Evolutionary conservation across 1,140 invertebrate genomes (phyloP).

Genomic region (Elysia chlorotica): DNA sequence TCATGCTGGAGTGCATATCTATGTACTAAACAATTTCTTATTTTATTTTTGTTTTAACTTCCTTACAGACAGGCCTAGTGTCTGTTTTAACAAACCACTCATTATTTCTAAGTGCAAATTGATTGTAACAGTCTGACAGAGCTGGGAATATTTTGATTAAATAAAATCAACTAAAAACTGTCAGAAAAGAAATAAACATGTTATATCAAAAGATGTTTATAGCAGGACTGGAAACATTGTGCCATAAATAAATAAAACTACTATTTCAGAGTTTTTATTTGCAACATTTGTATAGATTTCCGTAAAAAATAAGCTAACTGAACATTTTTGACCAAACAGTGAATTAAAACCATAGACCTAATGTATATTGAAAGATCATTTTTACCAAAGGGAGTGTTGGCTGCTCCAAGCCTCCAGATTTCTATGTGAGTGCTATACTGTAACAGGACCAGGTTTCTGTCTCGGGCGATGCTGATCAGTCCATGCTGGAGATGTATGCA

Average conservation of each 20-base stretch:
- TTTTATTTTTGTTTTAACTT: too few species aligned
- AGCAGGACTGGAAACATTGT: neutral
- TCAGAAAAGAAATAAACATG: too few species aligned
- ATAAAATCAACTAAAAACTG: too few species aligned
- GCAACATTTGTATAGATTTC: neutral
- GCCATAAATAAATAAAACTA: neutral
- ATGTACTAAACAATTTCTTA: too few species aligned
- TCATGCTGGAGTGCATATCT: too few species aligned
- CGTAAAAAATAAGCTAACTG: neutral
- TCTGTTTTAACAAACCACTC: too few species aligned
- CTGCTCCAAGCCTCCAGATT: slow-evolving; percentile 69
- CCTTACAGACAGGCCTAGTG: too few species aligned
- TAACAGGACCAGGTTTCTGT: slow-evolving; percentile 71
- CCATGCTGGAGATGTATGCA: slow-evolving; percentile 3
- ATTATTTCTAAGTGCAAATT: too few species aligned
- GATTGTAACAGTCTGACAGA: too few species aligned
- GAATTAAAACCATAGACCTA: neutral
- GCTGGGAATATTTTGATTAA: too few species aligned
- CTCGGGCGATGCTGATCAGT: slow-evolving; percentile 60
- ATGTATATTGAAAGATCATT: too few species aligned
- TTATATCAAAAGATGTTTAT: neutral
- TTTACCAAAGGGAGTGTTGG: slow-evolving; percentile 34
- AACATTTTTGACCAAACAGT: neutral
- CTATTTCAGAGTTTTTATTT: neutral
- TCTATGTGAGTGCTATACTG: slow-evolving; percentile 72